These are phyloP conservation scores for Lutjanus argentimaculatus DNA, from an alignment of 2,797 vertebrate genomes.

Conservation along the genomic window DNA sequence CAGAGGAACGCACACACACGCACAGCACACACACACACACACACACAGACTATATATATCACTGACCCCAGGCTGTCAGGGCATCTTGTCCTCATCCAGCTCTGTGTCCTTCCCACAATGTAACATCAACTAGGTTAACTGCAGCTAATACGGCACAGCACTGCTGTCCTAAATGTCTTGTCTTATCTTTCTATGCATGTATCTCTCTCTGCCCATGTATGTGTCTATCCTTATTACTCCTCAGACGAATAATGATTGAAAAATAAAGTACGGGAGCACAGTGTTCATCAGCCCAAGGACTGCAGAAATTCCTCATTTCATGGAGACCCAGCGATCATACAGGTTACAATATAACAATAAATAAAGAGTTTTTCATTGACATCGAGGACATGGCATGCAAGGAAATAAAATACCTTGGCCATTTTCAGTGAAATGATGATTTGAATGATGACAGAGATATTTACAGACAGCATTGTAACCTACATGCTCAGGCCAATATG, in stretches of 20 bases:
- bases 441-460: too few species aligned
- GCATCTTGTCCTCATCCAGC: constrained; percentile 75
- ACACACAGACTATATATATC: constrained; percentile 70
- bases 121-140: constrained; percentile 72
- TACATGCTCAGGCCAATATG: too few species aligned
- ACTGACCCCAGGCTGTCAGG: constrained; percentile 74
- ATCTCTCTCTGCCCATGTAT: constrained; percentile 13
- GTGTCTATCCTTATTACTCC: constrained; percentile 22
- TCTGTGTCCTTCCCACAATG: constrained; percentile 69
- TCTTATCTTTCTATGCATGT: constrained; percentile 32
- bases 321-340: not conserved
- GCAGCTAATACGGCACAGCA: constrained; percentile 61
- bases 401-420: too few species aligned
- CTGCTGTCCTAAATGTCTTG: constrained; percentile 42
- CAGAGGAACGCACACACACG: not conserved
- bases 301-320: not conserved
- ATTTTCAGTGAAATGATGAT: too few species aligned
- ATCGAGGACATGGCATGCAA: too few species aligned
- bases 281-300: not conserved
- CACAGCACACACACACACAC: not conserved
- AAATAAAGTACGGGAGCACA: not conserved
- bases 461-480: too few species aligned
- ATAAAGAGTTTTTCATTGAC: not conserved
- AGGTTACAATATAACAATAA: constrained; percentile 5
- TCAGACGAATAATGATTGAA: too few species aligned